phyloP scores from a whole-genome alignment of 1,140 invertebrate genomes.

The Luehdorfia chinensis region DNA sequence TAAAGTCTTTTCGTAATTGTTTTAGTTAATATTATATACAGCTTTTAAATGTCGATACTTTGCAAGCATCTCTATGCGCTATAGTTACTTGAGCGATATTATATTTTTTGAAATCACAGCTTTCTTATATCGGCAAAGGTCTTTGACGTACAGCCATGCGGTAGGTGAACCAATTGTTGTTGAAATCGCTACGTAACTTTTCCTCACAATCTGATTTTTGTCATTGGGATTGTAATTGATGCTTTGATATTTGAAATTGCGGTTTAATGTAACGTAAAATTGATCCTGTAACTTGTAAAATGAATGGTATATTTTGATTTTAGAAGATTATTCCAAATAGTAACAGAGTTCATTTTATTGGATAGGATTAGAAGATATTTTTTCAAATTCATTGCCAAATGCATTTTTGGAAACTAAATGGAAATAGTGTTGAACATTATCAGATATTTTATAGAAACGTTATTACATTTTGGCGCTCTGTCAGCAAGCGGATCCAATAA shows the following conservation, averaged over 20 bases:
- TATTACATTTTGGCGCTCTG: constrained; percentile 13
- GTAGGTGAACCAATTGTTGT: constrained; percentile 10
- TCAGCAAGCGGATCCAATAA: constrained; percentile 16
- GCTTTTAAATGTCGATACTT: neutral
- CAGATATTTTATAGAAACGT: no score
- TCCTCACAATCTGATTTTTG: constrained; percentile 7
- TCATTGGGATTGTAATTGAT: constrained; percentile 1
- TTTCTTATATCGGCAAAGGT: constrained; percentile 14
- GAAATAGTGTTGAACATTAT: no score
- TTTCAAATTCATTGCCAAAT: no score
- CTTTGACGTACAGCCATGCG: constrained; percentile 16
- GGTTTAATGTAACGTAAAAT: constrained; percentile 19
- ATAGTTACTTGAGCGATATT: neutral
- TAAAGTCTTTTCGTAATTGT: no score
- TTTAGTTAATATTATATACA: no score
- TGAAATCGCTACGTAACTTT: constrained; percentile 4
- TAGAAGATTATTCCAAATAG: no score
- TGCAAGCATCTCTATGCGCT: neutral
- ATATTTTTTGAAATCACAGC: neutral
- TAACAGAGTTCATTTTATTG: no score
- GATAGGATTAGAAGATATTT: no score
- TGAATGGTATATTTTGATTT: no score
- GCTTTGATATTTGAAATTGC: constrained; percentile 9
- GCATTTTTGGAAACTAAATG: no score
- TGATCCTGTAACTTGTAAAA: neutral